These are phyloP conservation scores for Hippoglossus hippoglossus DNA, from an alignment of 2,797 vertebrate species.

Conservation along the genomic window DNA sequence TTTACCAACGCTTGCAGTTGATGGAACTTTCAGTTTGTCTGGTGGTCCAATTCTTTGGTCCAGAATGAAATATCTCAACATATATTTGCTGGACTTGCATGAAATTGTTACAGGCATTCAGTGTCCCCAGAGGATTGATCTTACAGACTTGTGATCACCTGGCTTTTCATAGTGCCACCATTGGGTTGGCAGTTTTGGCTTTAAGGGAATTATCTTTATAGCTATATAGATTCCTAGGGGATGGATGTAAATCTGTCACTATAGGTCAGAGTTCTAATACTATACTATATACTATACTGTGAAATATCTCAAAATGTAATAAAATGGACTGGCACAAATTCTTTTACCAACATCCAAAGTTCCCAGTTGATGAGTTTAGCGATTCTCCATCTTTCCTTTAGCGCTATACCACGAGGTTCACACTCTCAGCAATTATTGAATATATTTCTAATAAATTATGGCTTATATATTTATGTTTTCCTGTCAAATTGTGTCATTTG, in stretches of 20 bases:
- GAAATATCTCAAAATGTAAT: not conserved
- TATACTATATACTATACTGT: too few relatives aligned
- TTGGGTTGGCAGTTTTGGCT: not conserved
- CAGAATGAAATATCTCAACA: not conserved
- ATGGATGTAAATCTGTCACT: not conserved
- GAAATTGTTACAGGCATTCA: not conserved
- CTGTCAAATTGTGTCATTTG: too few relatives aligned
- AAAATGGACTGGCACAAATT: not conserved
- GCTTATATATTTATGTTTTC: too few relatives aligned
- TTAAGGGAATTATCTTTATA: not conserved
- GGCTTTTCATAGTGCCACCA: not conserved
- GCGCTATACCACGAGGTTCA: not conserved
- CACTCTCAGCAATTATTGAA: not conserved
- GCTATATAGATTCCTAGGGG: not conserved
- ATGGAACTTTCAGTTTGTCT: not conserved
- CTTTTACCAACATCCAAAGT: not conserved
- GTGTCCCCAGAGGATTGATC: not conserved
- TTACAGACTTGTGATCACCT: not conserved
- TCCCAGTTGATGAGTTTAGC: not conserved
- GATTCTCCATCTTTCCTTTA: not conserved
- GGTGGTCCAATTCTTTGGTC: not conserved
- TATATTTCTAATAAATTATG: too few relatives aligned
- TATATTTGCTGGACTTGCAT: not conserved
- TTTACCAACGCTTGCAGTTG: too few relatives aligned
- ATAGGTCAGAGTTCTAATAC: not conserved